Evolutionary conservation across 2,113 vertebrate genomes (phyloP).

Genomic region (Nyctereutes procyonoides): DNA sequence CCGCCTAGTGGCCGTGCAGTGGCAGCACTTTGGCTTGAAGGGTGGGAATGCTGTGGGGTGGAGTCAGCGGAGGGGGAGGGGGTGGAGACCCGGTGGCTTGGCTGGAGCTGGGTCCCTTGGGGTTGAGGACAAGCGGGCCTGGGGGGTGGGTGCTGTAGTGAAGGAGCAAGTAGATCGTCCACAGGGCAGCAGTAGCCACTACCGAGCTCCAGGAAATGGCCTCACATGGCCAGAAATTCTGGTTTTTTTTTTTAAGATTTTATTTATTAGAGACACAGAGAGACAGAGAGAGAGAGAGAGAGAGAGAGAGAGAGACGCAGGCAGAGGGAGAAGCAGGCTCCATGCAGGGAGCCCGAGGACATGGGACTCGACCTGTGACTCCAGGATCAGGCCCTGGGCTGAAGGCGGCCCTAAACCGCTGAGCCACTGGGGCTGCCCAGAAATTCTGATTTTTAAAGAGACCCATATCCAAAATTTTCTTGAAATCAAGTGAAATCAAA

Average conservation of each 20-base stretch:
- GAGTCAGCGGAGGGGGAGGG: too few species aligned
- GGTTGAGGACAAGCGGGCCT: neutral
- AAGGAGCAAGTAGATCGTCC: neutral
- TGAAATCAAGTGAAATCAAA: too few species aligned
- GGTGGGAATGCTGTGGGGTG: neutral
- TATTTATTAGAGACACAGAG: too few species aligned
- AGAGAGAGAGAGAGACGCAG: too few species aligned
- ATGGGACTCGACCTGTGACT: too few species aligned
- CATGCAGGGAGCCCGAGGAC: too few species aligned
- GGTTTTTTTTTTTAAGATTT: neutral
- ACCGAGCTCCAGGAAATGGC: neutral
- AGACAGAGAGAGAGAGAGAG: too few species aligned
- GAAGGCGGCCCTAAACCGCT: too few species aligned
- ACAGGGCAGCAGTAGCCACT: neutral
- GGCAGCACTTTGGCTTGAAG: accelerated
- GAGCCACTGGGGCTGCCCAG: too few species aligned
- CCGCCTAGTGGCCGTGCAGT: neutral
- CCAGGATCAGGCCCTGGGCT: too few species aligned
- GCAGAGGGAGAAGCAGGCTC: too few species aligned
- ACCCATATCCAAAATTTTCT: neutral
- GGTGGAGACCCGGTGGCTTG: neutral
- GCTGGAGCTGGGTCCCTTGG: neutral
- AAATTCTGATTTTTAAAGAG: neutral
- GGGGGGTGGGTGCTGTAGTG: neutral
- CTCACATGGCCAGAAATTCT: neutral